Evolutionary conservation across 37 sponge, comb jelly and placozoan species (phyloP), one percentile per base, ranked within the genome.

Genomic region (Beroe forskalii): DNA sequence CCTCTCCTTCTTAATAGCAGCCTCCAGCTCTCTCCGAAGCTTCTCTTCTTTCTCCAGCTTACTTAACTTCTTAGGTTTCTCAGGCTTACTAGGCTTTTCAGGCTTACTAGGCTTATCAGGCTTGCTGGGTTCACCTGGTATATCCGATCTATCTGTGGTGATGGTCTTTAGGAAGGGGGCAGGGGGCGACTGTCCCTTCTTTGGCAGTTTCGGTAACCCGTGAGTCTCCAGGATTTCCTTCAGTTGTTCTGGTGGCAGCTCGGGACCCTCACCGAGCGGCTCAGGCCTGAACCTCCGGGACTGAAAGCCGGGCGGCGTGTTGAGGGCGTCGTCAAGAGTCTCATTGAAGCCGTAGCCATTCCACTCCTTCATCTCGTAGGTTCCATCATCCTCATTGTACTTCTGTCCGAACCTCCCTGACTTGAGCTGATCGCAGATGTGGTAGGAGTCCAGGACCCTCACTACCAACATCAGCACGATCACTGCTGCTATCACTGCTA

Each of bases 301-400:
- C 12, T 48, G 55, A 12, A 48, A 48, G 55, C 55, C 55, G 12
- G 55, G 55, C 6, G 55, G 55, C 12, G 55, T 48, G 55, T 12
- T 48, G 55, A 48, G 55, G 12, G 55, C 6, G 12, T 48, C 55
- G 6, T 48, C 12, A 17, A 48, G 55, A 48, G 55, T 48, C 12
- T 48, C 55, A 8, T 64, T 27, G 41, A 44, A 80, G 1, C 86
- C 55, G 86, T 44, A 44, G 1, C 86, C 86, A 3, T 80, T 80
- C 20, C 28, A 80, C 6, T 23, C 30, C 4, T 44, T 41, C 86
- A 80, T 44, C 55, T 44, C 86, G 35, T n/a, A 80, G 2, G 38
- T 12, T 41, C 86, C 86, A 80, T 80, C 86, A 27, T 80, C 86
- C 27, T 80, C 86, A n/a, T 32, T 32, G 30, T 44, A 44, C 66